Conservation (phyloP, 2,888 invertebrate genomes). For the Pantelozetes paolii region DNA sequence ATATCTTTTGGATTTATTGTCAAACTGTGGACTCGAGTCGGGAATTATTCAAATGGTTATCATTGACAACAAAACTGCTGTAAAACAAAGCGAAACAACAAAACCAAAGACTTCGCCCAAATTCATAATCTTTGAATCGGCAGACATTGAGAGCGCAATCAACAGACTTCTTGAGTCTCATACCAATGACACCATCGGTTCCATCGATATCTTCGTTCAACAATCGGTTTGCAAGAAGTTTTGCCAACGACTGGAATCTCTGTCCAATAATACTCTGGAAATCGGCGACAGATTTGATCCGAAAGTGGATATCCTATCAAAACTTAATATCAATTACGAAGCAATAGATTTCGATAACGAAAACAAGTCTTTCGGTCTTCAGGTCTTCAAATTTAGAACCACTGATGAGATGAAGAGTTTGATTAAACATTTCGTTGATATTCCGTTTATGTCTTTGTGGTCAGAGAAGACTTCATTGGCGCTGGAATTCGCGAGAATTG, state of each 20-base stretch:
- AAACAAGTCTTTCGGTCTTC: not conserved
- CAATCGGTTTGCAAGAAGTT: constrained; percentile 15
- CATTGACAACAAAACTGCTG: not conserved
- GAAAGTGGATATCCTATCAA: not conserved
- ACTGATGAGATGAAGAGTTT: constrained; percentile 2
- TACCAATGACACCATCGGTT: not conserved
- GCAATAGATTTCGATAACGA: constrained; percentile 28
- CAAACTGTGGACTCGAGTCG: not conserved
- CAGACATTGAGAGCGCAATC: constrained; percentile 14
- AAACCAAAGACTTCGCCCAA: not conserved
- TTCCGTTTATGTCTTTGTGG: constrained; percentile 5
- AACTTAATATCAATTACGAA: constrained; percentile 17
- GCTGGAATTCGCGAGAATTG: not conserved
- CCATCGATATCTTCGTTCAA: constrained; percentile 25
- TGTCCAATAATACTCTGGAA: not conserved
- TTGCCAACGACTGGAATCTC: constrained; percentile 1
- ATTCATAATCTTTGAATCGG: constrained; percentile 13
- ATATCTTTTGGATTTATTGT: not conserved
- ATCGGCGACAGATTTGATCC: constrained; percentile 13
- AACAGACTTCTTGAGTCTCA: not conserved
- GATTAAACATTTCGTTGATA: constrained; percentile 15
- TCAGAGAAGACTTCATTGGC: constrained; percentile 29
- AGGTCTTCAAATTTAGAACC: constrained; percentile 9
- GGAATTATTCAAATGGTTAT: constrained; percentile 3
- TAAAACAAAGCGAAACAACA: not conserved